A percentile compares a stretch with the other conserved stretches of the same genome.
These are phyloP conservation scores for Cirrhinus mrigala DNA, from an alignment of 2,797 vertebrate genomes.

Conservation along the genomic window DNA sequence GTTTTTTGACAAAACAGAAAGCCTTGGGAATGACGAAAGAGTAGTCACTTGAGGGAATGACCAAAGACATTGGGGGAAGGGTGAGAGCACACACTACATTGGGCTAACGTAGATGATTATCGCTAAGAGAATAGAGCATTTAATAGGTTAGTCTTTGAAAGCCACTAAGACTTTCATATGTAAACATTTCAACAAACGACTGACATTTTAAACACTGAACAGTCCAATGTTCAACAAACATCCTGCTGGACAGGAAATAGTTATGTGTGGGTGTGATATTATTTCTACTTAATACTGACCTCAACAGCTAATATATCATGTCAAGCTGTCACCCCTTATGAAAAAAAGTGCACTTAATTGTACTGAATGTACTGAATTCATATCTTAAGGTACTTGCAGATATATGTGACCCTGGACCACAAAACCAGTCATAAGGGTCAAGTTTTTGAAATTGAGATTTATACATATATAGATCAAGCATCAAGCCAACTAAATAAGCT, in stretches of 20 bases:
- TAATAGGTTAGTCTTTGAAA: constrained; percentile 31
- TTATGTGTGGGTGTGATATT: constrained; percentile 47
- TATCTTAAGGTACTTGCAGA: background rate
- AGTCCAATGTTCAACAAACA: constrained; percentile 28
- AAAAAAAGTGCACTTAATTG: background rate
- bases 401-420: too few relatives aligned
- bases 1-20: constrained; percentile 63
- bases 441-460: too few relatives aligned
- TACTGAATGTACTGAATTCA: background rate
- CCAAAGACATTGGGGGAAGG: background rate
- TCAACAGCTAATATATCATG: constrained; percentile 45
- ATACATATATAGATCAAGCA: too few relatives aligned
- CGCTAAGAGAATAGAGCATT: constrained; percentile 20
- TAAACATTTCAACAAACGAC: constrained; percentile 36
- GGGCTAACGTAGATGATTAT: constrained; percentile 14
- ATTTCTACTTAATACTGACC: constrained; percentile 46
- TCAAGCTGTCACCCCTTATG: constrained; percentile 15
- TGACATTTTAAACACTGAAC: constrained; percentile 32
- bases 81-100: constrained; percentile 8
- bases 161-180: constrained; percentile 19
- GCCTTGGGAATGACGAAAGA: constrained; percentile 41
- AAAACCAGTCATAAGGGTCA: too few relatives aligned
- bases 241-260: constrained; percentile 49
- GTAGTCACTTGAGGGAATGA: constrained; percentile 17
- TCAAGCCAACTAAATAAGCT: too few relatives aligned